phyloP scores from a whole-genome alignment of 2,888 invertebrate genomes.

The Perdita meconis region DNA sequence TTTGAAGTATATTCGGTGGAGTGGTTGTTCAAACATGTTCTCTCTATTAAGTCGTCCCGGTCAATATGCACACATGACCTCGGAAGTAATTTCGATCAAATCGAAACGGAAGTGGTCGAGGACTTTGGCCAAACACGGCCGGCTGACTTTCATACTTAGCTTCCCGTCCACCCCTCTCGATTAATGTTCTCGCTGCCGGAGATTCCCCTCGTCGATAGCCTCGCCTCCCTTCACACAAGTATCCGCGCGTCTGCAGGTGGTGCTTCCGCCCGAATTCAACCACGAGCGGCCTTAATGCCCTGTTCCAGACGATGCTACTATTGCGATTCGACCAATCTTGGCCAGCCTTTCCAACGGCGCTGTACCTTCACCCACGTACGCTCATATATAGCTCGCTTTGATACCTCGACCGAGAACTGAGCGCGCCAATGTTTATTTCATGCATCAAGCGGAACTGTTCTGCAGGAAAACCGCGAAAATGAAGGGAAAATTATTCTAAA shows the following conservation, averaged over 20 bases:
- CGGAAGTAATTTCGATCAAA: conserved; percentile 42
- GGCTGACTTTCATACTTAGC: conserved; percentile 36
- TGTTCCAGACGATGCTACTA: conserved; percentile 24
- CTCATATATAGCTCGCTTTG: not conserved
- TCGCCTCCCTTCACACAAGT: not conserved
- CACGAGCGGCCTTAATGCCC: conserved; percentile 37
- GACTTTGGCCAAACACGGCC: conserved; percentile 35
- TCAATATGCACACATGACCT: conserved; percentile 36
- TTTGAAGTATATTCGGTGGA: not conserved
- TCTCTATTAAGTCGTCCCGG: conserved; percentile 20
- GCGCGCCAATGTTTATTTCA: conserved; percentile 11
- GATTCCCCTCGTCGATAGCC: conserved; percentile 7
- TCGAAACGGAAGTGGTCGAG: conserved; percentile 21
- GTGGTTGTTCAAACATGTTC: conserved; percentile 24
- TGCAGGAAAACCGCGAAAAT: not conserved
- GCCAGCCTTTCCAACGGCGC: not conserved
- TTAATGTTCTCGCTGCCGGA: conserved; percentile 18
- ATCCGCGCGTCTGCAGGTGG: conserved; percentile 38
- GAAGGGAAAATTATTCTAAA: not conserved
- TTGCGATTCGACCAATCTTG: conserved; percentile 22
- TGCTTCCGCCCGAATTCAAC: conserved; percentile 18
- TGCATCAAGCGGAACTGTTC: not conserved
- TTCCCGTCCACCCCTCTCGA: not conserved
- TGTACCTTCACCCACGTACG: not conserved
- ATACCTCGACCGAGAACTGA: conserved; percentile 18